phyloP scores from a whole-genome alignment of 2,888 invertebrate genomes.

The Drosophila demipolita region DNA sequence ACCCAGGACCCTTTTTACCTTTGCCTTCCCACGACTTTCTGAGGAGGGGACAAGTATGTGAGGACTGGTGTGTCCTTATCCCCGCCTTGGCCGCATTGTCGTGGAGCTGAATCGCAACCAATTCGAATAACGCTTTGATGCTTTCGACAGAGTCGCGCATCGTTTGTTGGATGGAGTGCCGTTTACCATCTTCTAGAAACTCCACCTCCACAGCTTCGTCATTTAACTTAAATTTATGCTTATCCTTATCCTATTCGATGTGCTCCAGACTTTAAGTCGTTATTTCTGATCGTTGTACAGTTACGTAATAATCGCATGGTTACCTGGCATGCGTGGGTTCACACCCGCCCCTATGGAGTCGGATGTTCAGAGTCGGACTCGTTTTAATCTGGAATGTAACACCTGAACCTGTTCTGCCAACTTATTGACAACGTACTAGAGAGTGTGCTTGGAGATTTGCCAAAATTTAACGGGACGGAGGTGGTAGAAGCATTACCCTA shows the following conservation, averaged over 20 bases:
- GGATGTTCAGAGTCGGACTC: not conserved
- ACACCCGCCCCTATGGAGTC: not conserved
- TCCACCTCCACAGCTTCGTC: not conserved
- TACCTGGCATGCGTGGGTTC: not conserved
- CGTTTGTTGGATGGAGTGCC: not conserved
- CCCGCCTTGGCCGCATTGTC: not conserved
- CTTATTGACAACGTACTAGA: not conserved
- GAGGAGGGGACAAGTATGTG: not conserved
- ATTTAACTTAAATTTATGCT: not conserved
- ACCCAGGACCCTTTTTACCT: not conserved
- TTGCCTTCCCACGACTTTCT: not conserved
- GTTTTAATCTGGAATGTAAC: not conserved
- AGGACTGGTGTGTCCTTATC: not conserved
- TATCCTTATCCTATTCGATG: not conserved
- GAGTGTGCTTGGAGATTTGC: not conserved
- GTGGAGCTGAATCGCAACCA: not conserved
- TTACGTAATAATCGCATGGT: not conserved
- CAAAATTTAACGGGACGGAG: not conserved
- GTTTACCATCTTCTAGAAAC: not conserved
- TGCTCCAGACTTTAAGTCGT: not conserved
- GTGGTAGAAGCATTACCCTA: not conserved
- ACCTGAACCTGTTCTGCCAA: not conserved
- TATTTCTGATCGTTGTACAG: not conserved
- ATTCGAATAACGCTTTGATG: not conserved
- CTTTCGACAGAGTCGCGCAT: not conserved